These are phyloP conservation scores for Ammodytes dubius DNA, from an alignment of 2,113 vertebrate species.

Conservation along the genomic window DNA sequence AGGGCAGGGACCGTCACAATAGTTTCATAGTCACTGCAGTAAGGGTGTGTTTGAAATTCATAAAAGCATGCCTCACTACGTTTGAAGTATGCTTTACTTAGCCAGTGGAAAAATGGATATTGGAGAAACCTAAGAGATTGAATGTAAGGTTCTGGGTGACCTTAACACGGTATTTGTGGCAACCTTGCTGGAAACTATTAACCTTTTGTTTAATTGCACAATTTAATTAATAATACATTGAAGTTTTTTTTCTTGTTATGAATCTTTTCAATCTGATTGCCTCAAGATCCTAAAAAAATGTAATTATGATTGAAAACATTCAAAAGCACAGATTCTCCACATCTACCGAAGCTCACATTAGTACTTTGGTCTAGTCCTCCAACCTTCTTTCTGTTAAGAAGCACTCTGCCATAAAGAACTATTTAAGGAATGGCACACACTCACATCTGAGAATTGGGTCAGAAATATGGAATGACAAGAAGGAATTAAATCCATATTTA, in stretches of 20 bases:
- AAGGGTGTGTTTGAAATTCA: not conserved
- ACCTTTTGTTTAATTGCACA: slow-evolving; percentile 24
- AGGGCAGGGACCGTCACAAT: slow-evolving; percentile 10
- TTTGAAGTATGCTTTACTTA: slow-evolving; percentile 7
- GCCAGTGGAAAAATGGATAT: not conserved
- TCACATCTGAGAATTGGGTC: slow-evolving; percentile 78
- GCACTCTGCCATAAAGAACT: slow-evolving; percentile 76
- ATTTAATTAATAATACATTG: not conserved
- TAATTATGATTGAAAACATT: slow-evolving; percentile 3
- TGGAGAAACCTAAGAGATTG: slow-evolving; percentile 18
- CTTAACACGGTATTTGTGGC: slow-evolving; percentile 26
- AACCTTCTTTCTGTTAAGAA: slow-evolving; percentile 51
- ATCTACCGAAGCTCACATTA: not conserved
- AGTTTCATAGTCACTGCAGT: slow-evolving; percentile 1
- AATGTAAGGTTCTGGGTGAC: slow-evolving; percentile 27
- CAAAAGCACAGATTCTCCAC: not conserved
- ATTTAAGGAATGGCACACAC: slow-evolving; percentile 80
- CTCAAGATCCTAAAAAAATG: slow-evolving; percentile 12
- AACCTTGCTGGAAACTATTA: slow-evolving; percentile 36
- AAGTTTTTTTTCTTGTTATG: not conserved
- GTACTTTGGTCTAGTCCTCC: not conserved
- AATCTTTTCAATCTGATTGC: slow-evolving; percentile 21
- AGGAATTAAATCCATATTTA: slow-evolving; percentile 73
- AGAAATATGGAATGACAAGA: slow-evolving; percentile 76
- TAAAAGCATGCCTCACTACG: not conserved